These are phyloP conservation scores for Alces alces DNA, from an alignment of 2,113 vertebrate species.

Conservation along the genomic window DNA sequence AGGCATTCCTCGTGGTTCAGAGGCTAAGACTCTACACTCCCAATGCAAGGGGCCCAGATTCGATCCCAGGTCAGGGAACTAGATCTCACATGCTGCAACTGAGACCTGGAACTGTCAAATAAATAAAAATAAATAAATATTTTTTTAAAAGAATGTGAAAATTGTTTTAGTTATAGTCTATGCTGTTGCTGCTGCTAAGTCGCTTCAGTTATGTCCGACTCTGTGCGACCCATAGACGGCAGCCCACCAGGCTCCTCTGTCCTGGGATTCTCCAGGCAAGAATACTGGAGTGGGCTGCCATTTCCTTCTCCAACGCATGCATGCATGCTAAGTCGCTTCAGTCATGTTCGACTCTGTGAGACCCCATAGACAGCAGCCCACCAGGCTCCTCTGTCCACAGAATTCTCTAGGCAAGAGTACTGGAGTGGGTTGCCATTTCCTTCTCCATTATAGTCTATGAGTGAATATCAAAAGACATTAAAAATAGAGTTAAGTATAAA, in stretches of 20 bases:
- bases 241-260: not conserved
- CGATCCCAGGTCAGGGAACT: not conserved
- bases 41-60: not conserved
- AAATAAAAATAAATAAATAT: not conserved
- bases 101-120: not conserved
- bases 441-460: not conserved
- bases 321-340: too few relatives aligned
- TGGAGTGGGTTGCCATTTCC: not conserved
- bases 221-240: rapidly evolving
- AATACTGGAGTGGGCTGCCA: not conserved
- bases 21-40: not conserved
- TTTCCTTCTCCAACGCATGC: too few relatives aligned
- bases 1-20: not conserved
- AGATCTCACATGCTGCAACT: not conserved
- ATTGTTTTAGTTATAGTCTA: not conserved
- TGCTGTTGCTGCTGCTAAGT: not conserved
- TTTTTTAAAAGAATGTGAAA: not conserved
- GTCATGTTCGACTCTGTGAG: too few relatives aligned
- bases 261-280: not conserved
- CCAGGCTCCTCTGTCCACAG: too few relatives aligned
- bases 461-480: not conserved
- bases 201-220: rapidly evolving
- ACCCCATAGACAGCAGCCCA: too few relatives aligned
- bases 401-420: too few relatives aligned
- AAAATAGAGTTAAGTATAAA: not conserved